These are phyloP conservation scores for Chaetodon trifascialis DNA, from an alignment of 2,113 vertebrate genomes.

Conservation along the genomic window DNA sequence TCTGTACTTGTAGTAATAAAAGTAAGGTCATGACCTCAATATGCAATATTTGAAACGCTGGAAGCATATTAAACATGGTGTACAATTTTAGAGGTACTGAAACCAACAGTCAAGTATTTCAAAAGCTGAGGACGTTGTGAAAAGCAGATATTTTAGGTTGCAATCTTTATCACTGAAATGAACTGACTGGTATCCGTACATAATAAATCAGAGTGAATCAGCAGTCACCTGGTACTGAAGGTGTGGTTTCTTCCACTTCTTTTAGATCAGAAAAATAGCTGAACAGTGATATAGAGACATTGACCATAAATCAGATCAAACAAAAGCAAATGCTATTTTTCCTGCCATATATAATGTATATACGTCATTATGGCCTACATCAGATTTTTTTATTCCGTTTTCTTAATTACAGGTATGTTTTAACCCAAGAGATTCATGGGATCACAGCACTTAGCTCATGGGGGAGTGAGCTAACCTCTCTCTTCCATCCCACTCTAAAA, in stretches of 20 bases:
- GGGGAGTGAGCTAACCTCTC: constrained; percentile 69
- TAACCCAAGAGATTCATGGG: constrained; percentile 58
- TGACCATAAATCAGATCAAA: not conserved
- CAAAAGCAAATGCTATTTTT: constrained; percentile 2
- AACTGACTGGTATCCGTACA: not conserved
- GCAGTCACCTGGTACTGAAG: not conserved
- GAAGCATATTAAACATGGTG: not conserved
- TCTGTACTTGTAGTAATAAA: constrained; percentile 10
- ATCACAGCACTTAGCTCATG: constrained; percentile 69
- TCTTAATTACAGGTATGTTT: constrained; percentile 63
- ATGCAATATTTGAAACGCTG: not conserved
- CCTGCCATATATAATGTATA: not conserved
- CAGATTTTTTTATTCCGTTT: not conserved
- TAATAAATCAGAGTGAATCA: not conserved
- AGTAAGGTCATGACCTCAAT: not conserved
- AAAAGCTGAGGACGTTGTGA: not conserved
- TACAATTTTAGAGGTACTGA: not conserved
- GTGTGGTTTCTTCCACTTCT: not conserved
- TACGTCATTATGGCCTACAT: constrained; percentile 15
- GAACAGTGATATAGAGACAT: not conserved
- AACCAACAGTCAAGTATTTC: not conserved
- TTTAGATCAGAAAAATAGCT: not conserved
- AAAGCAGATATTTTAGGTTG: not conserved
- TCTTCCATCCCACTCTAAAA: constrained; percentile 66
- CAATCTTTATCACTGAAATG: not conserved